Evolutionary conservation across 2,797 vertebrate genomes (phyloP).

Genomic region (Spea hammondii): DNA sequence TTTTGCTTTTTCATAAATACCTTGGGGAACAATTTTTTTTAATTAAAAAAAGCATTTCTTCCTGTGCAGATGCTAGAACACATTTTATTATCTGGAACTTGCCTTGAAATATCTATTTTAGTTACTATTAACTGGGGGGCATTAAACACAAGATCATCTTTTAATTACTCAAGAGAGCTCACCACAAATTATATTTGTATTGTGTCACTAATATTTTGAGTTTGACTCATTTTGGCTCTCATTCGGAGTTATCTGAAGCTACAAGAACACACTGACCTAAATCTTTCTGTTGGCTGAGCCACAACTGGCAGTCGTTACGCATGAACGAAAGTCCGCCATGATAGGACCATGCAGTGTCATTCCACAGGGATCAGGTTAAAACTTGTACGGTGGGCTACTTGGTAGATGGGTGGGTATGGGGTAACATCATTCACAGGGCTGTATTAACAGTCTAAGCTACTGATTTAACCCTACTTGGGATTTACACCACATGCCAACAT

Average conservation of each 20-base stretch:
- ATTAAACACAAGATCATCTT: constrained; percentile 9
- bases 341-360: no score
- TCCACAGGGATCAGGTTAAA: no score
- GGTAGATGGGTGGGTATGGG: no score
- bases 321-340: no score
- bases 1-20: constrained; percentile 9
- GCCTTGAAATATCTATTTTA: constrained; percentile 7
- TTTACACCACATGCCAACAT: no score
- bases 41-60: constrained; percentile 1
- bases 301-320: no score
- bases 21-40: background rate
- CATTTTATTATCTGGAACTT: constrained; percentile 7
- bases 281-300: no score
- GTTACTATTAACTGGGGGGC: background rate
- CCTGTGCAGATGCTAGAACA: constrained; percentile 16
- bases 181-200: background rate
- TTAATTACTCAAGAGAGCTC: background rate
- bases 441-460: no score
- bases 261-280: background rate
- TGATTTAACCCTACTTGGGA: no score
- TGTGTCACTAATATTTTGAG: background rate
- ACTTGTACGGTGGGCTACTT: no score
- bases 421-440: no score
- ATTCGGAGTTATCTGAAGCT: background rate
- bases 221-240: background rate